Percentiles rank a stretch among this genome's conserved stretches.
These are phyloP conservation scores for Pectinophora gossypiella DNA, from an alignment of 1,140 invertebrate genomes.

Conservation along the genomic window DNA sequence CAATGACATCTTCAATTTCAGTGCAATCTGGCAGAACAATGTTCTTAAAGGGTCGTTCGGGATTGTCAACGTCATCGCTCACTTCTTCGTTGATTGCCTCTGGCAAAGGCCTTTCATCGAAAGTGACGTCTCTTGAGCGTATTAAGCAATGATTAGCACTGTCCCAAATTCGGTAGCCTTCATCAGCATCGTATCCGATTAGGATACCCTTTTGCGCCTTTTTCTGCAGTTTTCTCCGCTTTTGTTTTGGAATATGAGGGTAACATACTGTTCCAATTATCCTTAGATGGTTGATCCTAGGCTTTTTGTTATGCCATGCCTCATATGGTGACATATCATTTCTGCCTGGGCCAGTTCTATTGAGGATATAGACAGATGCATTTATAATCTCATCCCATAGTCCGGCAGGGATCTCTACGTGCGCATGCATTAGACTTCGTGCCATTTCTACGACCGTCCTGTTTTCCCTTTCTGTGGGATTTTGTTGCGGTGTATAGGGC, in stretches of 20 bases:
- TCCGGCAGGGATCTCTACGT: conserved; percentile 26
- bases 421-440: conserved; percentile 41
- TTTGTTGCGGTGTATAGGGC: conserved; percentile 47
- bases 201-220: conserved; percentile 19
- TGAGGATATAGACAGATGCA: conserved; percentile 43
- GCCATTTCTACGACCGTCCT: conserved; percentile 49
- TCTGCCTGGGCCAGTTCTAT: conserved; percentile 35
- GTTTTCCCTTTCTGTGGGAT: conserved; percentile 44
- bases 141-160: background rate
- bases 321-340: conserved; percentile 37
- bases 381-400: conserved; percentile 47
- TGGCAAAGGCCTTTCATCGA: background rate
- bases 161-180: conserved; percentile 10
- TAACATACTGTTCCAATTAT: conserved; percentile 10
- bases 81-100: too few relatives aligned
- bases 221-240: conserved; percentile 16
- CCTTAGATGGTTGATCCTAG: conserved; percentile 5
- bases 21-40: background rate
- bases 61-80: too few relatives aligned
- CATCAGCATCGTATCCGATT: conserved; percentile 11
- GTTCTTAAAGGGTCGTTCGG: too few relatives aligned
- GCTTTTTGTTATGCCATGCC: conserved; percentile 24
- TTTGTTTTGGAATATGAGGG: conserved; percentile 8
- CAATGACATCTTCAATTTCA: background rate
- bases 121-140: background rate